Conservation (phyloP, 2,888 invertebrate genomes). For the Troides oblongomaculatus region DNA sequence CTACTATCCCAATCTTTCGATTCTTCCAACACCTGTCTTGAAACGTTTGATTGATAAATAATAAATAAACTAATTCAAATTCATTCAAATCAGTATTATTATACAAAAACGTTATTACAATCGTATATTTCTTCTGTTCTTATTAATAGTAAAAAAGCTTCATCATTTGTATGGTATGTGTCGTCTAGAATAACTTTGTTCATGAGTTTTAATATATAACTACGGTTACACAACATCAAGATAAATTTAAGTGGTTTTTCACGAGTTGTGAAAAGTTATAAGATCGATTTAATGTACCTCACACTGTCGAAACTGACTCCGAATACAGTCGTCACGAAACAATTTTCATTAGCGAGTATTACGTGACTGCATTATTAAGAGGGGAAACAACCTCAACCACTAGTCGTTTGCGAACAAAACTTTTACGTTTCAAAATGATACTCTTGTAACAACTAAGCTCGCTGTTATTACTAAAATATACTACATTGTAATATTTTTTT, state of each 20-base stretch:
- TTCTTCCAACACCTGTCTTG: too few relatives aligned
- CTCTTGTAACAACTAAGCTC: not conserved
- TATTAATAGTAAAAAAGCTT: too few relatives aligned
- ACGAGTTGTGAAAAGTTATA: constrained; percentile 12
- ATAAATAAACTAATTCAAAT: too few relatives aligned
- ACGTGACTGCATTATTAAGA: constrained; percentile 72
- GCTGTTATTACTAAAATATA: not conserved
- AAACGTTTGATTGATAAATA: too few relatives aligned
- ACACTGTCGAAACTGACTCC: constrained; percentile 59
- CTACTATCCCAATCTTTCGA: too few relatives aligned
- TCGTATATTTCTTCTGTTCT: too few relatives aligned
- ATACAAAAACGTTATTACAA: too few relatives aligned
- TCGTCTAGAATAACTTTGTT: too few relatives aligned
- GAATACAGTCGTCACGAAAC: constrained; percentile 68
- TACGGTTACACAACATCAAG: not conserved
- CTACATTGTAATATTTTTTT: not conserved
- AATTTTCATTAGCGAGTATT: constrained; percentile 71
- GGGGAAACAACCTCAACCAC: constrained; percentile 44
- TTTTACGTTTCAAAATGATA: constrained; percentile 45
- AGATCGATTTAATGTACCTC: constrained; percentile 53
- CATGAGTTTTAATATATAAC: not conserved
- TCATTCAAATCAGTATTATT: too few relatives aligned
- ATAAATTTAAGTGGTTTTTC: constrained; percentile 5
- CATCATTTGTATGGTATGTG: too few relatives aligned
- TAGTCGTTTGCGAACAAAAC: constrained; percentile 51